phyloP scores from a whole-genome alignment of 1,140 invertebrate species.

The Adoxophyes honmai region DNA sequence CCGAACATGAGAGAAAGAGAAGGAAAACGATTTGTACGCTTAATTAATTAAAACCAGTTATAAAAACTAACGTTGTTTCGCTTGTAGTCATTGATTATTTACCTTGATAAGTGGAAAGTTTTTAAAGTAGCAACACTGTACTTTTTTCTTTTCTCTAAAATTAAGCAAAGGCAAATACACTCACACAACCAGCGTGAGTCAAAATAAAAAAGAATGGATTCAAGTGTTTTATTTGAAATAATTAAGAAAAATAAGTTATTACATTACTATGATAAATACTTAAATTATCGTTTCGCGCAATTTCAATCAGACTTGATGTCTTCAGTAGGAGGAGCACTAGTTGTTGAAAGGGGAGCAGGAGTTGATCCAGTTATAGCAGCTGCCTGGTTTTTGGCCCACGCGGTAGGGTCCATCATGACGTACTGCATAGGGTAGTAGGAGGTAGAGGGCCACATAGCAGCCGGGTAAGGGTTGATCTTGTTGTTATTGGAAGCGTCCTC shows the following conservation, averaged over 20 bases:
- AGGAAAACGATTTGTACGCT: no score
- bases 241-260: conserved; percentile 16
- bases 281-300: neutral
- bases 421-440: conserved; percentile 57
- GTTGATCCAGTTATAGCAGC: conserved; percentile 19
- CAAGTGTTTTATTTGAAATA: conserved; percentile 14
- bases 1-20: no score
- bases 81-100: no score
- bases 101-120: no score
- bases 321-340: neutral
- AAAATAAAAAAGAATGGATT: no score
- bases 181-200: no score
- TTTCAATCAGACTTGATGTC: neutral
- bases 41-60: no score
- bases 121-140: no score
- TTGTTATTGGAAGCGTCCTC: conserved; percentile 17
- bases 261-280: conserved; percentile 13
- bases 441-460: conserved; percentile 29
- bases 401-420: conserved; percentile 50
- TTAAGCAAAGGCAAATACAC: no score
- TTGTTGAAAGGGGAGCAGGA: neutral
- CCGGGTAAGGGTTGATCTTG: conserved; percentile 23
- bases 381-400: conserved; percentile 40
- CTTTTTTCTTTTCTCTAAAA: no score
- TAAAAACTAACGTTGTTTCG: no score